phyloP scores from a whole-genome alignment of 2,113 vertebrate species.

The Todiramphus chloris region DNA sequence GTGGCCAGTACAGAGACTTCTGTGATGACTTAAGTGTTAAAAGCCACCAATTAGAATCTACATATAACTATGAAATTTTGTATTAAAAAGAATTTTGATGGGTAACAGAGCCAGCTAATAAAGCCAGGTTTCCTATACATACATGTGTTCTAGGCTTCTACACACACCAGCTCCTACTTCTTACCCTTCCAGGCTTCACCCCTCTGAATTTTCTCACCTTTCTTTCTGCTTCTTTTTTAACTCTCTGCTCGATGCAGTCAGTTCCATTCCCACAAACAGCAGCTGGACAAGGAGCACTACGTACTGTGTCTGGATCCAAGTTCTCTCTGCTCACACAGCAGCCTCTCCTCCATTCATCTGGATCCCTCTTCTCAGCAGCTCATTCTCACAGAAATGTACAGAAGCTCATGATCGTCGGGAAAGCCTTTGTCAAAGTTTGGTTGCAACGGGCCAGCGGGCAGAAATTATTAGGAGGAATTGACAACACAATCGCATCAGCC shows the following conservation, averaged over 20 bases:
- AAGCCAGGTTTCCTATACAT: not conserved
- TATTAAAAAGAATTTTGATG: not conserved
- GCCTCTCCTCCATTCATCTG: not conserved
- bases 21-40: not conserved
- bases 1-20: not conserved
- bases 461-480: not conserved
- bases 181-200: not conserved
- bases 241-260: not conserved
- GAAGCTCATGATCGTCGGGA: not conserved
- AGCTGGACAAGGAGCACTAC: not conserved
- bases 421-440: not conserved
- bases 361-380: not conserved
- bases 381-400: not conserved
- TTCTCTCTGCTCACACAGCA: not conserved
- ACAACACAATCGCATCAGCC: not conserved
- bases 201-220: not conserved
- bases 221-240: not conserved
- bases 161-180: not conserved
- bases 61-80: not conserved
- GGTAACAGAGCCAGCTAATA: not conserved
- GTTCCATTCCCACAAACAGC: not conserved
- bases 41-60: not conserved
- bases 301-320: accelerated
- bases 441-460: not conserved
- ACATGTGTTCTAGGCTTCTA: not conserved